phyloP scores from a whole-genome alignment of 1,140 invertebrate genomes.

The Achatina immaculata region DNA sequence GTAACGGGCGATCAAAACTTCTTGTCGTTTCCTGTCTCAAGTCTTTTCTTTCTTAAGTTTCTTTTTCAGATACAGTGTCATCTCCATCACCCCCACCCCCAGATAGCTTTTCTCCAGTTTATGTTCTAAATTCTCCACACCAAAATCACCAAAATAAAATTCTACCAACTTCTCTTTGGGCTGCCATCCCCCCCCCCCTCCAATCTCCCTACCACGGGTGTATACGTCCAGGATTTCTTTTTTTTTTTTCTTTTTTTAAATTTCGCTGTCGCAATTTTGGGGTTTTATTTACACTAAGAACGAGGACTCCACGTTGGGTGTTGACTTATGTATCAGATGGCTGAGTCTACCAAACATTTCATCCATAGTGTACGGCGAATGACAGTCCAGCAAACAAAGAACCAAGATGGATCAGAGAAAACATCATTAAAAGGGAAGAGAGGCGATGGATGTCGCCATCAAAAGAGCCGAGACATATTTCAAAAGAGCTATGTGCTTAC shows the following conservation, averaged over 20 bases:
- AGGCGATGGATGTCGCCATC: conserved; percentile 9
- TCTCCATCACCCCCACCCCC: not conserved
- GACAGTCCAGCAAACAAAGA: conserved; percentile 21
- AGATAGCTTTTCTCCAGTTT: not conserved
- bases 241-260: too few species aligned
- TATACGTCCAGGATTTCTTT: too few species aligned
- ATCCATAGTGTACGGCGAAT: conserved; percentile 21
- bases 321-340: conserved; percentile 33
- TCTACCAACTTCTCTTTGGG: not conserved
- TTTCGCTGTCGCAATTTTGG: not conserved
- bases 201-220: not conserved
- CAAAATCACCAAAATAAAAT: not conserved
- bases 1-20: too few species aligned
- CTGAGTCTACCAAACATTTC: conserved; percentile 24
- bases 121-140: not conserved
- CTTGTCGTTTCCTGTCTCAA: too few species aligned
- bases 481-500: conserved; percentile 15
- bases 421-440: conserved; percentile 29
- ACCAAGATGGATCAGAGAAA: conserved; percentile 24
- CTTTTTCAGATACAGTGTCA: not conserved
- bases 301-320: conserved; percentile 16
- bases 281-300: conserved; percentile 8
- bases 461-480: conserved; percentile 8
- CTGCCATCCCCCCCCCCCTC: not conserved
- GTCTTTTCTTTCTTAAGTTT: not conserved